Percentiles rank a stretch among this genome's conserved stretches.
These are phyloP conservation scores for Maniola hyperantus DNA, from an alignment of 2,888 invertebrate genomes.

Conservation along the genomic window DNA sequence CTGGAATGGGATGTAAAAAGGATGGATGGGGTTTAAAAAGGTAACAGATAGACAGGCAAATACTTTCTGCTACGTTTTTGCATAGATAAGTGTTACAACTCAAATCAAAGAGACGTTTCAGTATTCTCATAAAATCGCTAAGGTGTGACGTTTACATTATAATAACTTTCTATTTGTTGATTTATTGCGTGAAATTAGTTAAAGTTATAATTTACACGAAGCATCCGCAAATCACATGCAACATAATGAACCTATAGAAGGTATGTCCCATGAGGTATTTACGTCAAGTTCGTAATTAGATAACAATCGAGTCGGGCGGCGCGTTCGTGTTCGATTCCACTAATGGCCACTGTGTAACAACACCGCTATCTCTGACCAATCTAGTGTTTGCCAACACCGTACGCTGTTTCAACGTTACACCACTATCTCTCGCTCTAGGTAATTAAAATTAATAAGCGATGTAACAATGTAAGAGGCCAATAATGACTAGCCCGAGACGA, in stretches of 20 bases:
- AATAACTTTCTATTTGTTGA: neutral
- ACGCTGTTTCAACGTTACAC: slow-evolving; percentile 53
- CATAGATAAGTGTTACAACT: too few species aligned
- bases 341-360: slow-evolving; percentile 56
- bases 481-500: slow-evolving; percentile 81
- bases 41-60: too few species aligned
- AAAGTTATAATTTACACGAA: neutral
- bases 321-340: slow-evolving; percentile 67
- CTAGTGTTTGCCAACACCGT: slow-evolving; percentile 45
- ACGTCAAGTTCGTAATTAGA: slow-evolving; percentile 75
- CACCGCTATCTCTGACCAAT: slow-evolving; percentile 46
- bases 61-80: too few species aligned
- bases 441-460: slow-evolving; percentile 41
- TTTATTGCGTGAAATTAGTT: neutral
- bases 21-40: too few species aligned
- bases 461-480: slow-evolving; percentile 62
- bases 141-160: neutral
- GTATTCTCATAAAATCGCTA: neutral
- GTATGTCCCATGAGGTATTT: slow-evolving; percentile 64
- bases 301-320: slow-evolving; percentile 66
- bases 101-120: too few species aligned
- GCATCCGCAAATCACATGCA: neutral
- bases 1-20: too few species aligned
- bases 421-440: slow-evolving; percentile 17
- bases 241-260: slow-evolving; percentile 37